Base-by-base conservation (phyloP, 1,140 invertebrate genomes). In the Tetranychus urticae region DNA sequence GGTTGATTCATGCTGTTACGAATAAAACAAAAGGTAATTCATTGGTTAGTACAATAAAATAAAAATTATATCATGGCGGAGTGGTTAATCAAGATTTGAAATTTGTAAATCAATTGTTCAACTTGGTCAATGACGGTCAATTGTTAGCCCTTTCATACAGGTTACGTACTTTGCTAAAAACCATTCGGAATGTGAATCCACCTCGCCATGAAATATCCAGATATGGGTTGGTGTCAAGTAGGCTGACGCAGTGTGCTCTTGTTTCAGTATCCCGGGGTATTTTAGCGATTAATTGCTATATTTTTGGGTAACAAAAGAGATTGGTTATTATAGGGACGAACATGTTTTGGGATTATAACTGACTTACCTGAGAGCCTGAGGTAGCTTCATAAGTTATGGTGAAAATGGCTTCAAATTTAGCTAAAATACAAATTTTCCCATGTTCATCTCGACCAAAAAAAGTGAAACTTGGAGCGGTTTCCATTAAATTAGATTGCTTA, bases 341-440 rank as follows among this genome's bases (percentile, higher is more conserved):
- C 36, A 35, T 23, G n/a, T 60, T 50, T 52, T 50, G 36, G 35
- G 34, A 7, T 33, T 10, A 23, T 39, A 5, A n/a, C 0, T 8
- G 35, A 45, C 55, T 60, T 64, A 67, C 67, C 58, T 68, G 63
- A 34, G 62, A 56, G 42, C 66, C 67, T 42, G 42, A 58, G 35
- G 48, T 56, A 34, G 64, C 64, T 6, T 65, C 61, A 52, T 67
- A 69, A 3, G 65, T 65, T 12, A 69, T 68, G 4, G 65, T 65
- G 46, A 69, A 67, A 14, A 62, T 57, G 35, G 66, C 67, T n/a
- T 66, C 55, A 42, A 69, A 66, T 63, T 67, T 69, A 12, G 66
- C 68, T 33, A 69, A 59, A 34, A 69, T 65, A 56, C 68, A 69
- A n/a, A 69, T 64, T 58, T 65, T 67, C 33, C 66, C 64, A 50